These are phyloP conservation scores for Hemithea aestivaria DNA, from an alignment of 2,888 invertebrate species.

Conservation along the genomic window DNA sequence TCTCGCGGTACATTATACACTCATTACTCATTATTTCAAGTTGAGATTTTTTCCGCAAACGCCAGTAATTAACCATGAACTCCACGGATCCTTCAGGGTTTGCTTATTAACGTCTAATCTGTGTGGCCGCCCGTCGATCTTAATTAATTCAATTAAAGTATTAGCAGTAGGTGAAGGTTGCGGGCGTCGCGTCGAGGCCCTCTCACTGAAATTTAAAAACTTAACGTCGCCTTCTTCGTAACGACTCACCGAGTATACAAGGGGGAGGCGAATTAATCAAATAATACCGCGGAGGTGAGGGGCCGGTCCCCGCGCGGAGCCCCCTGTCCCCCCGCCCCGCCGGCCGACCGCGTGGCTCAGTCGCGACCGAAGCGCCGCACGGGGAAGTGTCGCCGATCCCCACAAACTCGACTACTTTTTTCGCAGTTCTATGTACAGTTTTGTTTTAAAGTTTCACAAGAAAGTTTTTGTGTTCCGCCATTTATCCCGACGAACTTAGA, in stretches of 20 bases:
- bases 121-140: slow-evolving; percentile 62
- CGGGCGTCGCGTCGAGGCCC: slow-evolving; percentile 70
- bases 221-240: slow-evolving; percentile 72
- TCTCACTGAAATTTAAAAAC: slow-evolving; percentile 75
- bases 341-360: slow-evolving; percentile 73
- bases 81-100: slow-evolving; percentile 63
- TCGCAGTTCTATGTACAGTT: slow-evolving; percentile 73
- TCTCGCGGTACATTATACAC: slow-evolving; percentile 65
- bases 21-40: slow-evolving; percentile 73
- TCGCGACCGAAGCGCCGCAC: slow-evolving; percentile 67
- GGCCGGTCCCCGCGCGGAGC: slow-evolving; percentile 34
- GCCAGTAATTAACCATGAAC: slow-evolving; percentile 69
- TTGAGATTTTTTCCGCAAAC: slow-evolving; percentile 56
- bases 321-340: slow-evolving; percentile 45
- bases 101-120: slow-evolving; percentile 76
- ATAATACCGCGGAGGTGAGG: slow-evolving; percentile 74
- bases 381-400: slow-evolving; percentile 73
- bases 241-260: slow-evolving; percentile 76
- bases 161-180: slow-evolving; percentile 75
- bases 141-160: slow-evolving; percentile 75
- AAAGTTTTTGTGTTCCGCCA: slow-evolving; percentile 66
- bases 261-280: slow-evolving; percentile 80
- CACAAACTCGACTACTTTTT: slow-evolving; percentile 70
- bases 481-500: slow-evolving; percentile 57
- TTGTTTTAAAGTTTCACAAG: slow-evolving; percentile 73